Base-by-base conservation (phyloP, 2,113 vertebrate genomes). In the Taurulus bubalis region DNA sequence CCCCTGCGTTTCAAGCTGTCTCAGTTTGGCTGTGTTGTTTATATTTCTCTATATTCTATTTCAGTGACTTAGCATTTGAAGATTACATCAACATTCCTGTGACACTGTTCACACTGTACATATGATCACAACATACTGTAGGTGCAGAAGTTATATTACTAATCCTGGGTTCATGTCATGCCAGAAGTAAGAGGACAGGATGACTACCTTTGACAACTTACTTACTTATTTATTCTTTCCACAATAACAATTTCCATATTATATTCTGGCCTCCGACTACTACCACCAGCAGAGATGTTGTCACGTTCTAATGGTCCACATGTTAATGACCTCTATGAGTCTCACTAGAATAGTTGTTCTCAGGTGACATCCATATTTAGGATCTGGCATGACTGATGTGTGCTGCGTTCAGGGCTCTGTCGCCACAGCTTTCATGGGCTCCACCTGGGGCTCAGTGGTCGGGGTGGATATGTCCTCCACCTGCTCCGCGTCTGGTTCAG, bases 391-490 rank as follows among this genome's bases (percentile, higher is more conserved):
- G 77, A 70, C 55, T 64, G 14, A 85, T 22, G 38, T 26, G 34
- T 16, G 53, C 15, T 6, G 28, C 47, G 67, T 26, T 89, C 82
- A 75, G 6, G 84, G 47, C 3, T 88, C 74, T 18, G 78, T 26
- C 0, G 26, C 16, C n/a, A 9, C 36, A 14, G 22, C 30, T 64
- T 91, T 86, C 5, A 94, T 94, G 0, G 95, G 95, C 64, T 94
- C 94, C 83, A 95, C 94, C 80, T 95, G 95, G 22, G 95, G 94
- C n/a, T 95, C 94, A 56, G 95, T 94, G 11, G 90, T 86, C 1
- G 94, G 93, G 7, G 92, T 91, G 20, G 92, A 85, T 30, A 90
- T 62, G 8, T 93, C 91, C 62, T 94, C 94, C 55, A 83, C 22
- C 26, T 89, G 87, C 45, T 93, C 91, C 0, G 84, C 73, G 1